These are phyloP conservation scores for Macrotus californicus DNA, from an alignment of 2,113 vertebrate species.

Conservation along the genomic window DNA sequence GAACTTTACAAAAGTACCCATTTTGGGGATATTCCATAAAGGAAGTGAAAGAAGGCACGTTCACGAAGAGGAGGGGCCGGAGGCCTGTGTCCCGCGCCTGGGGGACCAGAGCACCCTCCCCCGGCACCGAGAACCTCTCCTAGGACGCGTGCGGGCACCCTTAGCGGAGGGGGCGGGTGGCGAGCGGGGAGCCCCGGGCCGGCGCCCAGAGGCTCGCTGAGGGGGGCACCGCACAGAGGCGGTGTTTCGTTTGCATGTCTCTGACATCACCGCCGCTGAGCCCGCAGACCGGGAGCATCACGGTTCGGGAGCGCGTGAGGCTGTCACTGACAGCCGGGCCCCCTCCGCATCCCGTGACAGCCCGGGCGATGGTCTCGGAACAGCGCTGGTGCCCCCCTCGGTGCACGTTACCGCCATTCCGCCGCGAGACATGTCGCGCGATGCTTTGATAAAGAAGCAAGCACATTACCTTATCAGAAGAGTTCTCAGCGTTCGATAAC, in stretches of 20 bases:
- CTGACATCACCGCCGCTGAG: neutral
- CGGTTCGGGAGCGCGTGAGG: neutral
- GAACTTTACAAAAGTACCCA: neutral
- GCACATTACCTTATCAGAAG: neutral
- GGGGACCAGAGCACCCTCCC: neutral
- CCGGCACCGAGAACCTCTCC: rapidly evolving
- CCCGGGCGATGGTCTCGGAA: rapidly evolving
- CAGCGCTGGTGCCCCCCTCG: too few species aligned
- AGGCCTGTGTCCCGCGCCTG: rapidly evolving
- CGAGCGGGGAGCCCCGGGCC: rapidly evolving
- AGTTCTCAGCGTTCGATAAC: neutral
- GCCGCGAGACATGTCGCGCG: neutral
- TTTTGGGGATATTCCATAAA: neutral
- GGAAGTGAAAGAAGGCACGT: neutral
- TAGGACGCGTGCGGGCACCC: rapidly evolving
- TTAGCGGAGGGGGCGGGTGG: rapidly evolving
- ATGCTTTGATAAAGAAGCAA: conserved; percentile 7
- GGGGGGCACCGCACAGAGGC: too few species aligned
- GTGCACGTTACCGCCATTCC: neutral
- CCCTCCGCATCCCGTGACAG: neutral
- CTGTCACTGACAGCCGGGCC: neutral
- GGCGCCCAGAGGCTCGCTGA: neutral
- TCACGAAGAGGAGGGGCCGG: rapidly evolving
- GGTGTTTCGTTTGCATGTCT: neutral
- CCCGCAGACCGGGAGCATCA: neutral